Conservation (phyloP, 64 coral and sea anemone species). For the Stichodactyla helianthus region DNA sequence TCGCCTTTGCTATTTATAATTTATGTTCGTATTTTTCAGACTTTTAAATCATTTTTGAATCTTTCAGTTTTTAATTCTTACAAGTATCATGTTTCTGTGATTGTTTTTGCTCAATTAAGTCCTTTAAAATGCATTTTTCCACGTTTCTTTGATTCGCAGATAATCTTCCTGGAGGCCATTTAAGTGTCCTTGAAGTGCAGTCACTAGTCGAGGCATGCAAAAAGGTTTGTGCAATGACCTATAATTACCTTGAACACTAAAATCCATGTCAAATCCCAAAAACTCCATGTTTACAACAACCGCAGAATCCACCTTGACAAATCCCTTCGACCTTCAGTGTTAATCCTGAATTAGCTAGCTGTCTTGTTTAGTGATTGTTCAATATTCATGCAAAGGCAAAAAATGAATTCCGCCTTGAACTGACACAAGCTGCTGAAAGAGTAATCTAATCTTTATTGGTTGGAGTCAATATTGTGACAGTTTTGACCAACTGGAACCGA, state of each 20-base stretch:
- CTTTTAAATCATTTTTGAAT: neutral
- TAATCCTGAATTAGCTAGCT: slow-evolving; percentile 7
- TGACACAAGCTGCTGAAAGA: neutral
- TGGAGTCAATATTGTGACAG: neutral
- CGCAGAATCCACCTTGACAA: slow-evolving; percentile 6
- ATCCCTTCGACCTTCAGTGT: neutral
- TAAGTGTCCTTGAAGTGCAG: slow-evolving; percentile 71
- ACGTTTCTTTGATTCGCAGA: slow-evolving; percentile 31
- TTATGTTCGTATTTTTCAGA: neutral
- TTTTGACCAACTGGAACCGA: neutral
- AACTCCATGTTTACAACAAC: slow-evolving; percentile 16
- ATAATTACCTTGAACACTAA: neutral
- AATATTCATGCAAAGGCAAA: neutral
- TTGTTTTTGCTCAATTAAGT: neutral
- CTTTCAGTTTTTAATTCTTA: neutral
- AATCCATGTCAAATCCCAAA: neutral
- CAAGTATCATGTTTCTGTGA: neutral
- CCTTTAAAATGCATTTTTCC: neutral
- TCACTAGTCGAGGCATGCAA: slow-evolving; percentile 77
- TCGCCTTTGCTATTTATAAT: too few relatives aligned
- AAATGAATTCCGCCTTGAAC: neutral
- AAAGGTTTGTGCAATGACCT: slow-evolving; percentile 51
- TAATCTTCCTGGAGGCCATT: slow-evolving; percentile 40
- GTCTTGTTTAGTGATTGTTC: slow-evolving; percentile 1
- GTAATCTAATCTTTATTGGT: neutral